Evolutionary conservation across 2,888 invertebrate species (phyloP).

Genomic region (Sycophila texana): DNA sequence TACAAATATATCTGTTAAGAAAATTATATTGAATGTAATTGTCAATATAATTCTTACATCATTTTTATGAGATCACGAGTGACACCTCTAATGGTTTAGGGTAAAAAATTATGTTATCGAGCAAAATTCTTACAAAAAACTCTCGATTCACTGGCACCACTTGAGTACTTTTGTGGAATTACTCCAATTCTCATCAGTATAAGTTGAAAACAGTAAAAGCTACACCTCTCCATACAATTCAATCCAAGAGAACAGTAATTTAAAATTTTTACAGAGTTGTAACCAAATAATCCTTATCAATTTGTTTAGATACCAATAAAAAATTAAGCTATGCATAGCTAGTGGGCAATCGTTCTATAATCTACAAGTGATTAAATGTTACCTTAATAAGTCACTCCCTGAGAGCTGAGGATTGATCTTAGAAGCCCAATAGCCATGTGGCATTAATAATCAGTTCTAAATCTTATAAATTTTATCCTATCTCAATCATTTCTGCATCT

Average conservation of each 20-base stretch:
- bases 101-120: conserved; percentile 3
- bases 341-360: conserved; percentile 63
- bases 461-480: conserved; percentile 67
- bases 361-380: conserved; percentile 57
- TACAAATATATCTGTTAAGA: conserved; percentile 15
- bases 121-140: conserved; percentile 21
- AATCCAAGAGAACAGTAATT: conserved; percentile 18
- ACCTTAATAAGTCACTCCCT: conserved; percentile 69
- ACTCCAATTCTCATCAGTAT: not conserved
- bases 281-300: conserved; percentile 59
- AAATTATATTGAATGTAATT: conserved; percentile 40
- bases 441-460: conserved; percentile 39
- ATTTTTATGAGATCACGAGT: conserved; percentile 11
- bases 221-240: conserved; percentile 14
- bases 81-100: not conserved
- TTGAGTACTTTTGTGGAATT: not conserved
- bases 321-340: conserved; percentile 68
- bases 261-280: conserved; percentile 45
- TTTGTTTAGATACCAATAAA: conserved; percentile 60
- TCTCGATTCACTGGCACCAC: conserved; percentile 25
- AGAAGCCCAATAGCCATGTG: conserved; percentile 66
- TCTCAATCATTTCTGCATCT: conserved; percentile 71
- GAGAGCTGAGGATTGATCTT: conserved; percentile 63
- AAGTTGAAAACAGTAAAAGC: not conserved
- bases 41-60: conserved; percentile 31